Conservation (phyloP, 2,888 invertebrate genomes). For the Apotomis turbidana region DNA sequence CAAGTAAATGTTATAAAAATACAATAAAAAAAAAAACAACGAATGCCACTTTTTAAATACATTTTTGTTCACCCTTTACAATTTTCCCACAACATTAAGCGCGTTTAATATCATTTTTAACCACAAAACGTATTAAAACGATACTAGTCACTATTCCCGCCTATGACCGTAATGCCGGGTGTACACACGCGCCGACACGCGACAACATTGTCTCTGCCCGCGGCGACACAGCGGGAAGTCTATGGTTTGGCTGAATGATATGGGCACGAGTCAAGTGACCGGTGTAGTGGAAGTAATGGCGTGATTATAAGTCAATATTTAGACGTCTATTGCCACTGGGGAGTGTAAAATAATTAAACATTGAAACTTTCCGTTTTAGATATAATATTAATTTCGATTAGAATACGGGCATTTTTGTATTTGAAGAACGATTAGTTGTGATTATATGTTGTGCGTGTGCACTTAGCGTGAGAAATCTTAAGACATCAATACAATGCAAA, state of each 20-base stretch:
- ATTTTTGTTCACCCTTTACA: slow-evolving; percentile 1
- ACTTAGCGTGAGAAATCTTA: no score
- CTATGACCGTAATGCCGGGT: slow-evolving; percentile 41
- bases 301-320: slow-evolving; percentile 29
- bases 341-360: neutral
- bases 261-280: slow-evolving; percentile 42
- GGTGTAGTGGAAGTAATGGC: slow-evolving; percentile 35
- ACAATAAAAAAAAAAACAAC: no score
- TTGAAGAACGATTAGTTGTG: no score
- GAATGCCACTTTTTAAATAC: neutral
- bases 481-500: no score
- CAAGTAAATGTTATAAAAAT: no score
- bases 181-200: slow-evolving; percentile 58
- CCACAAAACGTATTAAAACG: slow-evolving; percentile 40
- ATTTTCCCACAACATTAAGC: slow-evolving; percentile 28
- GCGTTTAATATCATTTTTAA: slow-evolving; percentile 33
- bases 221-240: slow-evolving; percentile 59
- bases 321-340: neutral
- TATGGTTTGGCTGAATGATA: slow-evolving; percentile 24
- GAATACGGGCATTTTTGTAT: no score
- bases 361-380: neutral
- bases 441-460: no score
- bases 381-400: no score
- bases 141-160: slow-evolving; percentile 28
- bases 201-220: slow-evolving; percentile 62